Percentiles rank a stretch among this genome's conserved stretches.
Evolutionary conservation across 2,888 invertebrate species (phyloP).

Genomic region (Baronia brevicornis): DNA sequence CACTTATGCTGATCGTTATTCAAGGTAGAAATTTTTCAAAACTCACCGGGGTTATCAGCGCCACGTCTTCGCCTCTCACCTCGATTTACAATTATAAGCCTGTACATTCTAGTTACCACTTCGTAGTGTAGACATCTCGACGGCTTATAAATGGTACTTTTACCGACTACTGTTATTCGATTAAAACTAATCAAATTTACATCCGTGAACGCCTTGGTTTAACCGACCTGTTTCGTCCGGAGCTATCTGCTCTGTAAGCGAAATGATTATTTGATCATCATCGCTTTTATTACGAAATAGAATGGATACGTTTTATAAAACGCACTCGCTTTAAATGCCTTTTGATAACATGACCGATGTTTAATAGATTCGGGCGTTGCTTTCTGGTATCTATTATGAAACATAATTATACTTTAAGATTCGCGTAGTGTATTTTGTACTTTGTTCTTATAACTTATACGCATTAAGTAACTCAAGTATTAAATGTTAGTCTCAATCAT

Average conservation of each 20-base stretch:
- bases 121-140: slow-evolving; percentile 6
- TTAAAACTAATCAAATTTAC: slow-evolving; percentile 25
- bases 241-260: slow-evolving; percentile 4
- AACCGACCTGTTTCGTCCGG: slow-evolving; percentile 19
- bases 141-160: slow-evolving; percentile 10
- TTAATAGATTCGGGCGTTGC: neutral
- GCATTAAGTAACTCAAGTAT: no score
- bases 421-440: no score
- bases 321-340: neutral
- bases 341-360: slow-evolving; percentile 3
- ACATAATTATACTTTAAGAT: no score
- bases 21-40: slow-evolving; percentile 14
- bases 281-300: slow-evolving; percentile 8
- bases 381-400: no score
- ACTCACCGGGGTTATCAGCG: slow-evolving; percentile 13
- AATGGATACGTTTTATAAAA: slow-evolving; percentile 2
- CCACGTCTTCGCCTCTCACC: slow-evolving; percentile 11
- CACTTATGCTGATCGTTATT: slow-evolving; percentile 9
- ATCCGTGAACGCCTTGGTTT: slow-evolving; percentile 21
- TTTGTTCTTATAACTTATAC: no score
- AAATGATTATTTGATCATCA: slow-evolving; percentile 10
- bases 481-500: no score
- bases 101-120: slow-evolving; percentile 17
- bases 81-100: slow-evolving; percentile 19
- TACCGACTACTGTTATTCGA: slow-evolving; percentile 24